Evolutionary conservation across 1,140 invertebrate species (phyloP).

Genomic region (Drosophila teissieri): DNA sequence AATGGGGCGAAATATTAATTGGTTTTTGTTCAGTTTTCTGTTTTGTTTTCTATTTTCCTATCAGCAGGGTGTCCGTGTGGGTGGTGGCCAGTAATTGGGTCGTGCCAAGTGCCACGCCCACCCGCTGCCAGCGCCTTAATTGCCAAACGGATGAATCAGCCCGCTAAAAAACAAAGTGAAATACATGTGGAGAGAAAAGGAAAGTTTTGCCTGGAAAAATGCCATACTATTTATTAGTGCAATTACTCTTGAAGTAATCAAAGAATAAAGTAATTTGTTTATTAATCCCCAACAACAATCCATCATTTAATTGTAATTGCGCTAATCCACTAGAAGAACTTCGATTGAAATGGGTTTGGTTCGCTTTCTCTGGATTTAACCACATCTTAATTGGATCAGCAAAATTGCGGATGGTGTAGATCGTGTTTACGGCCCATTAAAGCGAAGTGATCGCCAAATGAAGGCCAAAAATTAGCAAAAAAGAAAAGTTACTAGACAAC

Average conservation of each 20-base stretch:
- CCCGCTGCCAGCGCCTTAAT: slow-evolving; percentile 17
- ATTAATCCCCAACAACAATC: not conserved
- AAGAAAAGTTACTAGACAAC: not conserved
- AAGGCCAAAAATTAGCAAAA: not conserved
- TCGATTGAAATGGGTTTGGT: not conserved
- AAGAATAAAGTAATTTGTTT: not conserved
- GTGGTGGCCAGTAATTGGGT: slow-evolving; percentile 47
- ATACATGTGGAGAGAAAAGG: not conserved
- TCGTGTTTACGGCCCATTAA: slow-evolving; percentile 45
- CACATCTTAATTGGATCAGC: slow-evolving; percentile 60
- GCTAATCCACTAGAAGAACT: not conserved
- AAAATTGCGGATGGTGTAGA: slow-evolving; percentile 31
- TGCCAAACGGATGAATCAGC: slow-evolving; percentile 16
- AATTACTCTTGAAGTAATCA: not conserved
- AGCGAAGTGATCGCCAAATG: slow-evolving; percentile 26
- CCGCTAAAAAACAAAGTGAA: too few species aligned
- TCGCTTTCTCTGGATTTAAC: slow-evolving; percentile 20
- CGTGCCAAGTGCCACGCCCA: slow-evolving; percentile 32
- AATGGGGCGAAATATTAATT: slow-evolving; percentile 37
- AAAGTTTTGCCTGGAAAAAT: not conserved
- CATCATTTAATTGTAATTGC: not conserved
- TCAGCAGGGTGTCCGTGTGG: slow-evolving; percentile 22
- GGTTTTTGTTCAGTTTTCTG: not conserved
- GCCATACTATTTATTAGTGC: too few species aligned
- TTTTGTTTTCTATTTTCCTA: not conserved